Evolutionary conservation across 2,888 invertebrate species (phyloP).

Genomic region (Andrena trimmerana): DNA sequence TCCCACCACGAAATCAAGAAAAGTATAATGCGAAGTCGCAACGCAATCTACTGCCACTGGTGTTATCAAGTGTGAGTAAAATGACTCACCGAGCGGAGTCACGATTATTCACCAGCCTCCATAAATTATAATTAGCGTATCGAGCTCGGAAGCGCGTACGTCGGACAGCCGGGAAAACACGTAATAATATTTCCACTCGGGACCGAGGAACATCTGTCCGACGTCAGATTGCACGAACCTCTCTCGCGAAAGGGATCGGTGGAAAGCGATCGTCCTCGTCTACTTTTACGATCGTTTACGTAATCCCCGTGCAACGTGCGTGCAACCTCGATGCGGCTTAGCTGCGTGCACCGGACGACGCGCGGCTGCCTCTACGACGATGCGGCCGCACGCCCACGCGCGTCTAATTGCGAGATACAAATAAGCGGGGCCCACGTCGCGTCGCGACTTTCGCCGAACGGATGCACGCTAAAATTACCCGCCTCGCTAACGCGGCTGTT

Average conservation of each 20-base stretch:
- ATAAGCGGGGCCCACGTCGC: constrained; percentile 21
- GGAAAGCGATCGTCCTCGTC: constrained; percentile 31
- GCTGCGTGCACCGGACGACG: constrained; percentile 51
- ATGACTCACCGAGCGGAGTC: constrained; percentile 6
- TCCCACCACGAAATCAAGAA: not conserved
- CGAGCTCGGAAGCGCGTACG: constrained; percentile 20
- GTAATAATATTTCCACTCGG: no score
- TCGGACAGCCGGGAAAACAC: constrained; percentile 6
- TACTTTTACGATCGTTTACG: constrained; percentile 60
- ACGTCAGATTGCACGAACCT: not conserved
- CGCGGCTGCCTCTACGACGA: constrained; percentile 42
- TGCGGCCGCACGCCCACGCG: constrained; percentile 49
- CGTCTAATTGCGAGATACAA: constrained; percentile 56
- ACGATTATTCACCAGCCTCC: constrained; percentile 45
- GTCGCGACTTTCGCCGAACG: constrained; percentile 44
- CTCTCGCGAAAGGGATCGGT: constrained; percentile 22
- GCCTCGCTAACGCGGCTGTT: constrained; percentile 4
- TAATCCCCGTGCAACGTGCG: constrained; percentile 50
- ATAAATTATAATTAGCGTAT: constrained; percentile 60
- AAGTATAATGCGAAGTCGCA: not conserved
- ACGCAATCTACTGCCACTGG: not conserved
- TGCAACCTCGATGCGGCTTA: constrained; percentile 37
- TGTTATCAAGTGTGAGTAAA: constrained; percentile 8
- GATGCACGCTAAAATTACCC: constrained; percentile 47
- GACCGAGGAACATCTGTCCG: constrained; percentile 53